Evolutionary conservation across 2,113 vertebrate species (phyloP), one percentile per base, ranked within the genome.

Genomic region (Mustela lutreola): DNA sequence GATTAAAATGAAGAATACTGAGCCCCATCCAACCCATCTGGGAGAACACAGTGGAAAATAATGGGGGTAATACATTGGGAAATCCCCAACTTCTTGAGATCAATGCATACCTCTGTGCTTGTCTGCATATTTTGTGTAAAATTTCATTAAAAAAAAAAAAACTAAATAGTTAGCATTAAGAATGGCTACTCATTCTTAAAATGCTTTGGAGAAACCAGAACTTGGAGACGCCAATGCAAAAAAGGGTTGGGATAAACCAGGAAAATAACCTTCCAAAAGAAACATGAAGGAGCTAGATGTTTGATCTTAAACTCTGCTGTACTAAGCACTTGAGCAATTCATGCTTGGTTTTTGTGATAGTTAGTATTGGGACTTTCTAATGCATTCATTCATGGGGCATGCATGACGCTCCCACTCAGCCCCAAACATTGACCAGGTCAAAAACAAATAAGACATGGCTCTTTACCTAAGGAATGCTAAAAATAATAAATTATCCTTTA

Each of bases 41-140:
- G 95, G 76, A 96, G 36, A 76, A 24, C 76, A 82, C 31, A 62
- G 42, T 91, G 96, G 96, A 98, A 98, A 97, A 94, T 86, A 87
- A 67, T 83, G 39, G 75, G 63, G 45, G 21, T 70, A 62, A 65
- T 81, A 26, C 42, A 21, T 39, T 82, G 63, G 81, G 80, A 94
- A 62, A 92, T 31, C 78, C 58, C 48, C n/a, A 45, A 36, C 31
- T 97, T 95, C 45, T 97, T 88, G 22, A 91, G 70, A 94, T 87
- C 71, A 92, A 24, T 95, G 70, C 83, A 94, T 95, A 79, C 45
- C 70, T 97, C 26, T 80, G 31, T 81, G 18, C 56, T 81, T 92
- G 89, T 92, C 45, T 96, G 58, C 67, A 92, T 95, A 87, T 48
- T 97, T 97, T 78, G 28, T 58, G 86, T 75, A 88, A 93, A 14